Base-by-base conservation (phyloP, 2,888 invertebrate genomes). In the Troglohyphantes excavatus region DNA sequence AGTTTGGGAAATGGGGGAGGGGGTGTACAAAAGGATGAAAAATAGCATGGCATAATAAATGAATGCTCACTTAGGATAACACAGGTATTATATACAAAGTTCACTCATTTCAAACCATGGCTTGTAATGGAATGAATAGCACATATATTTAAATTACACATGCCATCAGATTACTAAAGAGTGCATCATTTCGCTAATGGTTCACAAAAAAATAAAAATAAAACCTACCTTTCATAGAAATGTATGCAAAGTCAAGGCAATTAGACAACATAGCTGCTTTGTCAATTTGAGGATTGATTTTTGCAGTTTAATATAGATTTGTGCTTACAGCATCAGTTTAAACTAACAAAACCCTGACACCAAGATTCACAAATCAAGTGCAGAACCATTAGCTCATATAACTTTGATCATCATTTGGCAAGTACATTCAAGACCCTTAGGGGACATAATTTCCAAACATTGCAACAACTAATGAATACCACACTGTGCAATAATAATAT, bases 161-260 rank as follows among this genome's bases (percentile, higher is more conserved):
- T 65, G 91, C 91, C 92, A 92, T 93, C 93, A 93, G 93, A 93
- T 93, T 93, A 93, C 93, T 92, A 93, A 93, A 93, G 92, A 92
- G 73, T n/a, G 70, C 72, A 83, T 90, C 86, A 90, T 59, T 33
- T 11, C 53, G 39, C 67, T 76, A 78, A 78, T 78, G 81, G 78
- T 27, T 68, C 72, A 26, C 59, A 21, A 73, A 43, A 1, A n/a
- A 46, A 79, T 19, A 63, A 46, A 70, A 21, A 75, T n/a, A 53
- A 53, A 53, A 53, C 9, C 5, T n/a, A 53, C 9, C 2, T 2
- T 53, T 53, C 17, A 13, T 5, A 53, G n/a, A 33, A 61, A 72
- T 73, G 73, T 85, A 13, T 73, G 81, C 73, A 72, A 75, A 39
- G 19, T 29, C 19, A 2, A 63, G 5, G 11, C 19, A 73, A 90